phyloP scores from a whole-genome alignment of 2,113 vertebrate species.

The Varanus komodoensis region DNA sequence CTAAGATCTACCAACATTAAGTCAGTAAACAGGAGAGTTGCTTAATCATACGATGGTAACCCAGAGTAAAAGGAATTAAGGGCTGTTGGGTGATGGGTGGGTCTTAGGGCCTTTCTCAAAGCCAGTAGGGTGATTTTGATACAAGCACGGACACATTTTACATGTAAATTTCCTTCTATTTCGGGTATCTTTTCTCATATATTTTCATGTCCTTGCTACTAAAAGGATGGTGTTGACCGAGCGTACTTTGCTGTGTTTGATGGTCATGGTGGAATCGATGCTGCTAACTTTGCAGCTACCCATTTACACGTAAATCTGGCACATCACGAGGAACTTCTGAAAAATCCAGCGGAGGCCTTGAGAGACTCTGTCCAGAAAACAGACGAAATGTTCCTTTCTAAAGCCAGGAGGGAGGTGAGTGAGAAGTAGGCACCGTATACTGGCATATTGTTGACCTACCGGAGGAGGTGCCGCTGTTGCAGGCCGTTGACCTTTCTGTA shows the following conservation, averaged over 20 bases:
- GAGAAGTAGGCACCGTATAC: conserved; percentile 29
- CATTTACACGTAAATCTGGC: conserved; percentile 87
- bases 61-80: not conserved
- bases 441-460: conserved; percentile 9
- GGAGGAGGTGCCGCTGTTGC: conserved; percentile 17
- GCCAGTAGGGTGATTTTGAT: not conserved
- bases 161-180: not conserved
- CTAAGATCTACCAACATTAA: not conserved
- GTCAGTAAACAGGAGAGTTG: not conserved
- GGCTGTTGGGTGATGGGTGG: too few species aligned
- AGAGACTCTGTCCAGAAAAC: conserved; percentile 84
- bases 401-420: conserved; percentile 91
- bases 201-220: not conserved
- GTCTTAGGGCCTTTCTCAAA: too few species aligned
- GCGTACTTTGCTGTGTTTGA: conserved; percentile 94
- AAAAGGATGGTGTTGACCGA: conserved; percentile 82
- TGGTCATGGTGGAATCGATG: conserved; percentile 92
- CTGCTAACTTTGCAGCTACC: conserved; percentile 86
- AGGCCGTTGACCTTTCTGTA: conserved; percentile 38
- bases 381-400: conserved; percentile 90
- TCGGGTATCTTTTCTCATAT: not conserved
- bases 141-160: not conserved
- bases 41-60: not conserved
- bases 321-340: conserved; percentile 77
- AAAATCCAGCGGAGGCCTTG: conserved; percentile 81